Conservation (phyloP, 2,888 invertebrate species). For the Platypus cylindrus region DNA sequence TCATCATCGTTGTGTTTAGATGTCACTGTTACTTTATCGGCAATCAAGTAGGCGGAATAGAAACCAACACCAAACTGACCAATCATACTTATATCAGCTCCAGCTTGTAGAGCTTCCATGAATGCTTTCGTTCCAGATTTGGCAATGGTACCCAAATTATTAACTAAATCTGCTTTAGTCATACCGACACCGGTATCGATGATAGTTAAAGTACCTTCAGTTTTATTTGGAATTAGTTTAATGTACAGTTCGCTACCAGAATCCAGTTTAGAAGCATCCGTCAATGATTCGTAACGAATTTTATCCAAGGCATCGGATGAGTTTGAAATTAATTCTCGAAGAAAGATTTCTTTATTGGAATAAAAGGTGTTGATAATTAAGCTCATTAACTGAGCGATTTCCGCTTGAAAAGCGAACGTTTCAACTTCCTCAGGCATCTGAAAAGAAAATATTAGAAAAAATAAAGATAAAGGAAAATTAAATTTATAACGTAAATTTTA, state of each 20-base stretch:
- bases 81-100: conserved; percentile 99
- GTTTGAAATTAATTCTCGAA: conserved; percentile 97
- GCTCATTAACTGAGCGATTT: conserved; percentile 99
- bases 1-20: conserved; percentile 98
- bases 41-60: conserved; percentile 95
- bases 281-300: conserved; percentile 92
- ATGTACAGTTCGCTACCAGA: conserved; percentile 89
- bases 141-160: conserved; percentile 97
- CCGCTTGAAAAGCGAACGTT: conserved; percentile 99
- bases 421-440: conserved; percentile 85
- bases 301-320: conserved; percentile 89
- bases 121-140: conserved; percentile 99
- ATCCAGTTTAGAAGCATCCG: conserved; percentile 88
- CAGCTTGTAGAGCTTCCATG: conserved; percentile 99
- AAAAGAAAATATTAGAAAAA: too few relatives aligned
- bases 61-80: conserved; percentile 99
- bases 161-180: conserved; percentile 98
- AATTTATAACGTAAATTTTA: too few relatives aligned
- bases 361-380: conserved; percentile 99
- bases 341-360: conserved; percentile 99
- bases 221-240: conserved; percentile 93
- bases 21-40: conserved; percentile 84
- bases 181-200: conserved; percentile 96
- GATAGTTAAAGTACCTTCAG: conserved; percentile 87
- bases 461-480: too few relatives aligned